Evolutionary conservation across 2,797 vertebrate species (phyloP).

Genomic region (Nannoperca obscura): DNA sequence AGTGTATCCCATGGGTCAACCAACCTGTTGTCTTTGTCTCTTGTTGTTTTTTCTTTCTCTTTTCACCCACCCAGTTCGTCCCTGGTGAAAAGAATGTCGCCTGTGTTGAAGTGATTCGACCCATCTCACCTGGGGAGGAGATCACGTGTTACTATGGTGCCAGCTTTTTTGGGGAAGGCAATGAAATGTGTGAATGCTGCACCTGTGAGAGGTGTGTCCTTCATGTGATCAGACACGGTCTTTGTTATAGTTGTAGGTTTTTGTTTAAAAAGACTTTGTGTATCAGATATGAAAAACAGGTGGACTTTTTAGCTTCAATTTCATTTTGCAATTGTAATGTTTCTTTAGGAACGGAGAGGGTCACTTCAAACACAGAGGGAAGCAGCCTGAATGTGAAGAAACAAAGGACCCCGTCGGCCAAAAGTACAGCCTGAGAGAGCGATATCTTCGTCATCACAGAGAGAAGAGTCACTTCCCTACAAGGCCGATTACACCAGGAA

Average conservation of each 20-base stretch:
- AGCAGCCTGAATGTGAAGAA: conserved; percentile 79
- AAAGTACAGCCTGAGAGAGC: conserved; percentile 92
- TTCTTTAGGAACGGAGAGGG: conserved; percentile 90
- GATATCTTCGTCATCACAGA: conserved; percentile 89
- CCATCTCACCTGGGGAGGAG: conserved; percentile 93
- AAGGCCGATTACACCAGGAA: conserved; percentile 68
- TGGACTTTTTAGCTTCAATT: neutral
- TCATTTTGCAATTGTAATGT: neutral
- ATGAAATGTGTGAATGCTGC: conserved; percentile 95
- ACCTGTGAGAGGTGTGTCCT: conserved; percentile 92
- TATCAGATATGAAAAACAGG: neutral
- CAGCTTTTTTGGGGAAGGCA: conserved; percentile 95
- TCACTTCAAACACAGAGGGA: conserved; percentile 87
- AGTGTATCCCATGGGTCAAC: conserved; percentile 45
- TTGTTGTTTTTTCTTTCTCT: conserved; percentile 16
- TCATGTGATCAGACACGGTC: neutral
- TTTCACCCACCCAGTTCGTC: conserved; percentile 86
- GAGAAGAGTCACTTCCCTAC: conserved; percentile 79
- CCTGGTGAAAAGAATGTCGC: conserved; percentile 92
- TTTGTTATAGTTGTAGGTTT: neutral
- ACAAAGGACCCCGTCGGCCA: conserved; percentile 73
- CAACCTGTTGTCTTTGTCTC: conserved; percentile 64
- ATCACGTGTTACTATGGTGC: conserved; percentile 97
- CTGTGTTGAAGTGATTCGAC: conserved; percentile 93
- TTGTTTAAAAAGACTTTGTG: neutral